Evolutionary conservation across 2,113 vertebrate genomes (phyloP).

Genomic region (Amazona guildingii): DNA sequence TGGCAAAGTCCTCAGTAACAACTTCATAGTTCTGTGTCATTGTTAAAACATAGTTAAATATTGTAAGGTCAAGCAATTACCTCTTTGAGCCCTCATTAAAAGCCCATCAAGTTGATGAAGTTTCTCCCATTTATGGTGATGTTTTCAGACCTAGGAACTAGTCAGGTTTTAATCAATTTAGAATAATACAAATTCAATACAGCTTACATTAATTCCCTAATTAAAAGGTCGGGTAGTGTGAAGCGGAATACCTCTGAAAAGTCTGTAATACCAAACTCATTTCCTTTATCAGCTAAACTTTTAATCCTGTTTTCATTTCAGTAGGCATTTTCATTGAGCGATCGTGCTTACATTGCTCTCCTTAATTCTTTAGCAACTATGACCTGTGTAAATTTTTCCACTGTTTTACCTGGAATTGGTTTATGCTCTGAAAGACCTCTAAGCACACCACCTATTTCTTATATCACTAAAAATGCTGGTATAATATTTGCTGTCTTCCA

Average conservation of each 20-base stretch:
- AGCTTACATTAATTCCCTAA: slow-evolving; percentile 17
- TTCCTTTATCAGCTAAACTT: slow-evolving; percentile 29
- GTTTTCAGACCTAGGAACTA: slow-evolving; percentile 35
- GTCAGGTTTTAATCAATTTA: slow-evolving; percentile 47
- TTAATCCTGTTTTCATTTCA: slow-evolving; percentile 34
- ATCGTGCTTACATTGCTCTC: not conserved
- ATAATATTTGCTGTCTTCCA: not conserved
- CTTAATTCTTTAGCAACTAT: not conserved
- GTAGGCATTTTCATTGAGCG: not conserved
- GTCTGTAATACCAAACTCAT: not conserved
- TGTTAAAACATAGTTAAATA: slow-evolving; percentile 2
- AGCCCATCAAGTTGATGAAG: not conserved
- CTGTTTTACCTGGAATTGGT: not conserved
- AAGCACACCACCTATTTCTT: not conserved
- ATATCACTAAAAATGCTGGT: not conserved
- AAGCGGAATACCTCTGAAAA: slow-evolving; percentile 18
- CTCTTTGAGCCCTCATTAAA: slow-evolving; percentile 9
- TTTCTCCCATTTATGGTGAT: slow-evolving; percentile 26
- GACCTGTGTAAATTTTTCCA: not conserved
- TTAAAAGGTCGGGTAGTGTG: slow-evolving; percentile 42
- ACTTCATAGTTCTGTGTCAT: not conserved
- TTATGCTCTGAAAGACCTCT: not conserved
- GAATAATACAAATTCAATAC: slow-evolving; percentile 34
- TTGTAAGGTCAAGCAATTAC: not conserved
- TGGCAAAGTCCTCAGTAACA: not conserved